Conservation (phyloP, 2,113 vertebrate genomes). For the Alces alces region DNA sequence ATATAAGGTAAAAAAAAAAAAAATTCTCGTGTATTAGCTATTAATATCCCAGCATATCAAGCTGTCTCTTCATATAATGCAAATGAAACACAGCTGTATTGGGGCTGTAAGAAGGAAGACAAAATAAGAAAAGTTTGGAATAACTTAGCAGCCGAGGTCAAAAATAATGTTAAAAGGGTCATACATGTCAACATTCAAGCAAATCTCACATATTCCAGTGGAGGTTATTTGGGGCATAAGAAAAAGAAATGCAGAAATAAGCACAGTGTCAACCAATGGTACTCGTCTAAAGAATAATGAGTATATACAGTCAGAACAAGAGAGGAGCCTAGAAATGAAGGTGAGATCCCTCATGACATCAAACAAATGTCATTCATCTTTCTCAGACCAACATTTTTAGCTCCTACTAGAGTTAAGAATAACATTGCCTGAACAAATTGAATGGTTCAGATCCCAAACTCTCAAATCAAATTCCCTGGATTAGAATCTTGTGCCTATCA, state of each 20-base stretch:
- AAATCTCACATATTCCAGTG: background rate
- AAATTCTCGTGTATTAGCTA: background rate
- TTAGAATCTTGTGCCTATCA: background rate
- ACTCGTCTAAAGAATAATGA: background rate
- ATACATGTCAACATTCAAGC: background rate
- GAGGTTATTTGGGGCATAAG: background rate
- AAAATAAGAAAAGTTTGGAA: background rate
- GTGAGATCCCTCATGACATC: background rate
- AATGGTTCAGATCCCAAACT: background rate
- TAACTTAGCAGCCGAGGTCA: background rate
- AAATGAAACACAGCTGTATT: background rate
- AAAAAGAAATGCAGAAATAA: background rate
- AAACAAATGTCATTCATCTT: background rate
- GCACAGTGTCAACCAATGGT: background rate
- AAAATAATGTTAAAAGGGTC: background rate
- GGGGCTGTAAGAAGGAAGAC: background rate
- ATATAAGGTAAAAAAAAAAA: background rate
- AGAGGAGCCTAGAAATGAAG: background rate
- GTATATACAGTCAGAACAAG: background rate
- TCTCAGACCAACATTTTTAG: background rate
- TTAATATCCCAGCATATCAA: background rate
- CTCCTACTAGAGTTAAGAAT: background rate
- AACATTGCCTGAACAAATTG: background rate
- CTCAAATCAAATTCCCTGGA: background rate
- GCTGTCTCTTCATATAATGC: background rate